Conservation (phyloP, 2,797 vertebrate genomes). For the Dallia pectoralis region DNA sequence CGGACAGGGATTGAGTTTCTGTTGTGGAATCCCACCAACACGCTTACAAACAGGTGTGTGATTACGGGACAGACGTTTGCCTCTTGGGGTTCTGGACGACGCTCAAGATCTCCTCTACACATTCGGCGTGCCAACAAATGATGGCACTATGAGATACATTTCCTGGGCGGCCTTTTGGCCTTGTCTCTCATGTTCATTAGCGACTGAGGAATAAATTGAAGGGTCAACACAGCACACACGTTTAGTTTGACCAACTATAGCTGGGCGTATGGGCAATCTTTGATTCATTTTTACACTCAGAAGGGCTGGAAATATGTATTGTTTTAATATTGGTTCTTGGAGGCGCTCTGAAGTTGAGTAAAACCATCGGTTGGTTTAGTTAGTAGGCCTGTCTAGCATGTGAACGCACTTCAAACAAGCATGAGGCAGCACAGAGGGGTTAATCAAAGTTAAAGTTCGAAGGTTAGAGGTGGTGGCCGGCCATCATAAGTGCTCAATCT, state of each 20-base stretch:
- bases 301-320: too few relatives aligned
- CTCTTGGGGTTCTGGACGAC: neutral
- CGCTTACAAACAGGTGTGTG: neutral
- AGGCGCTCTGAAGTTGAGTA: neutral
- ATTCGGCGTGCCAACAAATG: neutral
- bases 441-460: constrained; percentile 28
- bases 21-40: neutral
- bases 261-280: too few relatives aligned
- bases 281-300: too few relatives aligned
- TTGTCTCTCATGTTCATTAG: neutral
- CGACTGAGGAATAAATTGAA: neutral
- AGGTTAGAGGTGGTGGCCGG: constrained; percentile 24
- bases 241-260: too few relatives aligned
- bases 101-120: neutral
- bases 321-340: too few relatives aligned
- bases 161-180: neutral
- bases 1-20: neutral
- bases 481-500: constrained; percentile 28
- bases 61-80: neutral
- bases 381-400: constrained; percentile 29
- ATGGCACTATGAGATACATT: neutral
- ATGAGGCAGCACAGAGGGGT: constrained; percentile 29
- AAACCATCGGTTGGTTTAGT: neutral
- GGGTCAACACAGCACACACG: too few relatives aligned
- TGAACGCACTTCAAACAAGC: constrained; percentile 51